These are phyloP conservation scores for Sphinx pinastri DNA, from an alignment of 2,888 invertebrate genomes.

Conservation along the genomic window DNA sequence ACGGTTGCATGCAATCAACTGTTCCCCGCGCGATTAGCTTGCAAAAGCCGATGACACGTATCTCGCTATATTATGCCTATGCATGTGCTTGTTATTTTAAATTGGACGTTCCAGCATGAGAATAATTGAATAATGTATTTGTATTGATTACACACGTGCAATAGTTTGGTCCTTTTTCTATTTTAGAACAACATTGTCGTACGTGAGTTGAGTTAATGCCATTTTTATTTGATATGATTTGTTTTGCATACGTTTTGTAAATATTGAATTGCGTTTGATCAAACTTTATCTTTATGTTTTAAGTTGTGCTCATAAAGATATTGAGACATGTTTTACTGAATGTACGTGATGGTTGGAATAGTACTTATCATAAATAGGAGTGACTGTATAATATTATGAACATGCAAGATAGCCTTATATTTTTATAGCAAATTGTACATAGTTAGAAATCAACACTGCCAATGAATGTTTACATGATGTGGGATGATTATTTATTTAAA, in stretches of 20 bases:
- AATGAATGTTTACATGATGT: too few relatives aligned
- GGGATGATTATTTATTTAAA: too few relatives aligned
- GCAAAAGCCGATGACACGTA: constrained; percentile 71
- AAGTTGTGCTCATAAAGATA: not conserved
- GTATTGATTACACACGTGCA: constrained; percentile 44
- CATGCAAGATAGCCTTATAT: too few relatives aligned
- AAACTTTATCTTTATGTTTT: not conserved
- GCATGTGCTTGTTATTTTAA: constrained; percentile 70
- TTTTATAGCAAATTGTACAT: too few relatives aligned
- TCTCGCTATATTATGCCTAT: constrained; percentile 64
- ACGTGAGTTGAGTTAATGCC: constrained; percentile 4
- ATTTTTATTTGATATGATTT: constrained; percentile 4
- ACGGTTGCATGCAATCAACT: constrained; percentile 72
- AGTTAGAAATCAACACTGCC: too few relatives aligned
- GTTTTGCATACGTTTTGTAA: constrained; percentile 5
- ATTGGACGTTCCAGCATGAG: constrained; percentile 59
- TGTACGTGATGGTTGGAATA: not conserved
- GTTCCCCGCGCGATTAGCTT: constrained; percentile 69
- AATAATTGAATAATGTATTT: constrained; percentile 49
- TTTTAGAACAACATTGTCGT: constrained; percentile 30
- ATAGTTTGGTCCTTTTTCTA: constrained; percentile 32
- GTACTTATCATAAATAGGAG: not conserved
- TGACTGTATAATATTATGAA: not conserved
- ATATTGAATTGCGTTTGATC: not conserved
- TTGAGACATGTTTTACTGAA: not conserved